Evolutionary conservation across 2,113 vertebrate genomes (phyloP).

Genomic region (Emydura subglobosa): DNA sequence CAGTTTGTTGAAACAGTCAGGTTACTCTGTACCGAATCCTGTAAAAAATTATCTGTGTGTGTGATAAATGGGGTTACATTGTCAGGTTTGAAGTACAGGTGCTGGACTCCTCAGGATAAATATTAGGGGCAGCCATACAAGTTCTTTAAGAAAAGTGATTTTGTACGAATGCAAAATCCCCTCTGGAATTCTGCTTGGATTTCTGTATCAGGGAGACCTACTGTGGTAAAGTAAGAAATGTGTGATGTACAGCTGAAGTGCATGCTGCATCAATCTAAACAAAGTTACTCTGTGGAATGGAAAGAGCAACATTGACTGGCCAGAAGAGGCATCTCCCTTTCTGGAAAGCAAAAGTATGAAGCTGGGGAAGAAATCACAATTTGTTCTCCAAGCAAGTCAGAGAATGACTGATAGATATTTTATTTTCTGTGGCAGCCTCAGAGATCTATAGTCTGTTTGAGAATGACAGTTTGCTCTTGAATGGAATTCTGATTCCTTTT

Average conservation of each 20-base stretch:
- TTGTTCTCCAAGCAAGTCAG: accelerated
- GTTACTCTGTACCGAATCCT: neutral
- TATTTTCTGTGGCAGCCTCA: accelerated
- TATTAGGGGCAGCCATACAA: neutral
- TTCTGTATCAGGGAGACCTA: neutral
- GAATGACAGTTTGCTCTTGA: conserved; percentile 4
- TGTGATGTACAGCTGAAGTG: neutral
- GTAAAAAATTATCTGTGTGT: neutral
- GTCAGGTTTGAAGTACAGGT: neutral
- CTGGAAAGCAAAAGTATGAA: neutral
- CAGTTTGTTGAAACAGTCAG: neutral
- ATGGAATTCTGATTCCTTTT: neutral
- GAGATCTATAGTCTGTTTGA: neutral
- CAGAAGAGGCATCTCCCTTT: neutral
- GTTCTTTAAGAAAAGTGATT: neutral
- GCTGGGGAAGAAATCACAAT: neutral
- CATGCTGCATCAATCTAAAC: neutral
- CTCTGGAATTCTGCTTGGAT: neutral
- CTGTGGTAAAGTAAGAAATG: accelerated
- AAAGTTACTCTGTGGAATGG: neutral
- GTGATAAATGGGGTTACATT: neutral
- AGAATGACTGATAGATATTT: neutral
- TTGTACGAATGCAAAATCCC: neutral
- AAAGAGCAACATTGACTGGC: neutral
- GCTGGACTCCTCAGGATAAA: neutral